Percentiles rank a stretch among this genome's conserved stretches.
Evolutionary conservation across 23 tunicate species (phyloP).

Genomic region (Halocynthia roretzi): DNA sequence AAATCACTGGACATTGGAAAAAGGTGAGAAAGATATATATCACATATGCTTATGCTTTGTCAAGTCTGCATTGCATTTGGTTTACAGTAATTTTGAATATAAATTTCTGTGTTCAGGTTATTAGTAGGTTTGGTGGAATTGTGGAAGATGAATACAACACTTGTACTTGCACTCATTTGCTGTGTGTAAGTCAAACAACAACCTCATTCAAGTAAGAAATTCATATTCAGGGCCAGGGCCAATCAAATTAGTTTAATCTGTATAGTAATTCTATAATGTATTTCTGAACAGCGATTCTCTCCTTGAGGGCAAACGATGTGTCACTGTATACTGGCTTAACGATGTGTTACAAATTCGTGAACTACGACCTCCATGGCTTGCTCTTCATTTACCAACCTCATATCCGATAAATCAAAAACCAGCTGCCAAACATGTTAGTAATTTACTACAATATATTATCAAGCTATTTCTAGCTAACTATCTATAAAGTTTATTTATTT

Average conservation of each 20-base stretch:
- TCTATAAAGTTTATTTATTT: background rate
- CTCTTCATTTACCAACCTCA: conserved; percentile 59
- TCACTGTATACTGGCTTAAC: conserved; percentile 86
- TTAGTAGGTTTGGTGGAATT: conserved; percentile 66
- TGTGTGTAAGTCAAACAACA: conserved; percentile 54
- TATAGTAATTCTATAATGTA: background rate
- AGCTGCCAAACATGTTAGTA: conserved; percentile 59
- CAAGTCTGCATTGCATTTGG: background rate
- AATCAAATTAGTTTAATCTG: no score
- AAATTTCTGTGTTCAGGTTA: conserved; percentile 33
- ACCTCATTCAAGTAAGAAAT: conserved; percentile 40
- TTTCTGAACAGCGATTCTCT: conserved; percentile 50
- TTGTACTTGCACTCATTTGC: conserved; percentile 52
- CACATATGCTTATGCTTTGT: background rate
- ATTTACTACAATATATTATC: background rate
- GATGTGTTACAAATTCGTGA: conserved; percentile 53
- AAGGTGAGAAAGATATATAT: conserved; percentile 26
- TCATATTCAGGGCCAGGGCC: background rate
- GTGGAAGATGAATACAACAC: conserved; percentile 49
- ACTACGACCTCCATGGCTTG: conserved; percentile 72
- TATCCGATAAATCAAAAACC: conserved; percentile 43
- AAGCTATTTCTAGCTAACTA: background rate
- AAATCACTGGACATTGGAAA: conserved; percentile 51
- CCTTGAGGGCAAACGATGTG: conserved; percentile 74
- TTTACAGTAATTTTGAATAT: no score